Conservation (phyloP, 2,113 vertebrate genomes). For the Chaenocephalus aceratus region DNA sequence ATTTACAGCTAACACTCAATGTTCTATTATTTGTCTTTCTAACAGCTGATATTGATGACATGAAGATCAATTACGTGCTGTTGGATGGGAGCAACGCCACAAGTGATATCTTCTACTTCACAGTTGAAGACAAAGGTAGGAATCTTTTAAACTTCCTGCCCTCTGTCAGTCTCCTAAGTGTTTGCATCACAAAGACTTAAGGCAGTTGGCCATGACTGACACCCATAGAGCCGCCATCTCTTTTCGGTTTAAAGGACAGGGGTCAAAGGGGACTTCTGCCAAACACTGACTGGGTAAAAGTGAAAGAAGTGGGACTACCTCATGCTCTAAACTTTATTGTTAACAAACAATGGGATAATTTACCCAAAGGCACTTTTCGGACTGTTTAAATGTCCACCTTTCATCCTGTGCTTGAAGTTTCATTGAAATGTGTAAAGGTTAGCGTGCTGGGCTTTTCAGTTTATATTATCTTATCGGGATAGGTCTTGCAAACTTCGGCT, state of each 20-base stretch:
- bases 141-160: constrained; percentile 52
- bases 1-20: constrained; percentile 24
- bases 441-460: background rate
- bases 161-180: constrained; percentile 58
- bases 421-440: constrained; percentile 35
- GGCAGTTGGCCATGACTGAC: constrained; percentile 76
- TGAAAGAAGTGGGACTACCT: constrained; percentile 44
- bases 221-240: constrained; percentile 43
- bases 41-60: constrained; percentile 88
- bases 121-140: constrained; percentile 89
- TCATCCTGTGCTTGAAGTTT: constrained; percentile 56
- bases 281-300: constrained; percentile 58
- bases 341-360: constrained; percentile 60
- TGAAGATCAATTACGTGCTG: constrained; percentile 88
- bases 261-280: constrained; percentile 65
- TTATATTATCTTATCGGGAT: constrained; percentile 2
- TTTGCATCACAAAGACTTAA: constrained; percentile 79
- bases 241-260: constrained; percentile 59
- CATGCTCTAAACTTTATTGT: constrained; percentile 62
- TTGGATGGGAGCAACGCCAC: constrained; percentile 85
- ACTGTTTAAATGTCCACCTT: constrained; percentile 49
- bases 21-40: constrained; percentile 42
- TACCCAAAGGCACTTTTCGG: constrained; percentile 29
- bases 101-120: constrained; percentile 90
- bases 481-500: background rate